Base-by-base conservation (phyloP, 2,888 invertebrate genomes). In the Sphinx pinastri region DNA sequence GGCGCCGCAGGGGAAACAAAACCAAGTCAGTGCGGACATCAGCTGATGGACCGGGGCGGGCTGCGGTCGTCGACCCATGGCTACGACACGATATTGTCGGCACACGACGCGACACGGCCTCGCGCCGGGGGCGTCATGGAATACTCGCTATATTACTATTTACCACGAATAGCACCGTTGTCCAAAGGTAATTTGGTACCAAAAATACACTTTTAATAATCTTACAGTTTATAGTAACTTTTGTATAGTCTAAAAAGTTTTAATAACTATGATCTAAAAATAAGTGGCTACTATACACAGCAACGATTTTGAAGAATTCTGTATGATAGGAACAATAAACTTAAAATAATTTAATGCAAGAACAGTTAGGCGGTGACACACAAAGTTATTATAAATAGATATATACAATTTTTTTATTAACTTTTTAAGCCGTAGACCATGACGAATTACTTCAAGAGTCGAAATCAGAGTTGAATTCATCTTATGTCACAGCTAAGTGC, bases 21-120 rank as follows among this genome's bases (percentile, higher is more conserved):
- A 63, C 63, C 45, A 47, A 60, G 45, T 38, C 60, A 16, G 57
- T 60, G 60, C 47, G 47, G 60, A 60, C 60, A 60, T 49, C 63
- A 63, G 63, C 63, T 63, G 63, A 63, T 63, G 63, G 47, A 63
- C 19, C 19, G 16, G 63, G 63, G 63, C 47, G 63, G 63, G 19
- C 13, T 19, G 49, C 63, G 63, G 49, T 63, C 63, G 19, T 63
- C 49, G 63, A 63, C 63, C 49, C 19, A 49, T 49, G 19, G 19
- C 19, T 47, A 47, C 16, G 12, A 63, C 47, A 63, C 54, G 54
- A 54, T 16, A 38, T 1, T 0, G 38, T 38, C 55, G 55, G 11
- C 55, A 57, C 11, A 57, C 57, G 57, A 57, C 57, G 12, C 57
- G 25, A 38, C 38, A 38, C 8, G 38, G 38, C 7, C 8, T 8